Evolutionary conservation across 1,140 invertebrate species (phyloP).

Genomic region (Calephelis nemesis): DNA sequence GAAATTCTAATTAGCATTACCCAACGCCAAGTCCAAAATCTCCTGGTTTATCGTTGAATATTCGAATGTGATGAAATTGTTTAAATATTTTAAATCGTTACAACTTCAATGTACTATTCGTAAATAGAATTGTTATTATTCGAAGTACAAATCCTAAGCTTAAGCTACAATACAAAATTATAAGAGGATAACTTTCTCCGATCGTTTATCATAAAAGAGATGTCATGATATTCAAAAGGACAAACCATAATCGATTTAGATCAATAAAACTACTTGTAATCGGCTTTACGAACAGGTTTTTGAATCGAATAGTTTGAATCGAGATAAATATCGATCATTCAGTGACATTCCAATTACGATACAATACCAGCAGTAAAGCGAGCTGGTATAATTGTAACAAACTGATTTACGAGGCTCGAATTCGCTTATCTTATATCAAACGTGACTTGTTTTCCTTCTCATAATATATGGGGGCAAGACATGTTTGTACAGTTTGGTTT

Average conservation of each 20-base stretch:
- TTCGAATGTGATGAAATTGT: no score
- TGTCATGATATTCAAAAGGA: conserved; percentile 16
- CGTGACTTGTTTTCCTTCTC: conserved; percentile 17
- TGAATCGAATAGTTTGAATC: conserved; percentile 16
- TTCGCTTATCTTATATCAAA: conserved; percentile 18
- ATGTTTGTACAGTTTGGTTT: no score
- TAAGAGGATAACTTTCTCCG: neutral
- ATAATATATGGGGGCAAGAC: conserved; percentile 10
- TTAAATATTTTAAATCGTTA: no score
- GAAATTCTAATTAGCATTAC: no score
- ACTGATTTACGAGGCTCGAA: conserved; percentile 16
- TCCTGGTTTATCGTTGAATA: no score
- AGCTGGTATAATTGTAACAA: conserved; percentile 18
- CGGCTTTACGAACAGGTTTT: conserved; percentile 13
- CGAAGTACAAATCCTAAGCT: no score
- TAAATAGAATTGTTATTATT: no score
- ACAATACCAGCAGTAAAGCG: conserved; percentile 18
- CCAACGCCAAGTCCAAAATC: no score
- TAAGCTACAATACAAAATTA: no score
- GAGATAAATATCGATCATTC: conserved; percentile 19
- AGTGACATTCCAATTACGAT: conserved; percentile 19
- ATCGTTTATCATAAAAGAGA: conserved; percentile 10
- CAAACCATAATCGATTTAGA: conserved; percentile 17
- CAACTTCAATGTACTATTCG: no score
- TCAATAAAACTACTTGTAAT: conserved; percentile 18